Evolutionary conservation across 2,113 vertebrate genomes (phyloP), one percentile per base, ranked within the genome.

Genomic region (Ictalurus furcatus): DNA sequence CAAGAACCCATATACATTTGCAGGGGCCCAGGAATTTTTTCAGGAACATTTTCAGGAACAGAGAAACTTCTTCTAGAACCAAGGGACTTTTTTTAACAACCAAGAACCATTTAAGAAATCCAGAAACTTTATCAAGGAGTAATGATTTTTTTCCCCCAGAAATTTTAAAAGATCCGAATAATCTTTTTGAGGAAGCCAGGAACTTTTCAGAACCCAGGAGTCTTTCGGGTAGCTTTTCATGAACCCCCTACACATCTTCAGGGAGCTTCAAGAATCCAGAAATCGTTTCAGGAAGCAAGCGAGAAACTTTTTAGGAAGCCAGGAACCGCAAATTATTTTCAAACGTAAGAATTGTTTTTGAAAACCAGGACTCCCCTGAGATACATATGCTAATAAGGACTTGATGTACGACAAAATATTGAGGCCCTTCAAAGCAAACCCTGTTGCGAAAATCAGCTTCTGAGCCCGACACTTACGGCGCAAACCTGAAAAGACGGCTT

Each of bases 401-500:
- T 30, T 12, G 6, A 44, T 48, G 34, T 79, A 34, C 25, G 3
- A 34, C 17, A 30, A 65, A 71, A 30, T 54, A 4, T 0, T 56
- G 9, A 44, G 16, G 58, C 34, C 13, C 69, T 65, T 48, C 14
- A 86, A 48, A 44, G 37, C 16, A 52, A 65, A 67, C 58, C 7
- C 40, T 52, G 12, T 37, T 4, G 78, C 44, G 65, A 59, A 59
- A 56, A 40, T 17, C 79, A 59, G 44, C 30, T 25, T 40, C 2
- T 25, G 54, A 56, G 23, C 28, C 17, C 9, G 11, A 69, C 14
- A 71, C 52, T 48, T 40, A 81, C 11, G 13, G 67, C 8, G n/a
- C 23, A 16, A 84, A 89, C 71, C 65, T 84, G 84, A 87, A 87
- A 87, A 87, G 86, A 73, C n/a, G 85, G 87, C 73, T 52, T 65